These are phyloP conservation scores for Phylloscopus trochiloides DNA, from an alignment of 2,113 vertebrate genomes.

Conservation along the genomic window DNA sequence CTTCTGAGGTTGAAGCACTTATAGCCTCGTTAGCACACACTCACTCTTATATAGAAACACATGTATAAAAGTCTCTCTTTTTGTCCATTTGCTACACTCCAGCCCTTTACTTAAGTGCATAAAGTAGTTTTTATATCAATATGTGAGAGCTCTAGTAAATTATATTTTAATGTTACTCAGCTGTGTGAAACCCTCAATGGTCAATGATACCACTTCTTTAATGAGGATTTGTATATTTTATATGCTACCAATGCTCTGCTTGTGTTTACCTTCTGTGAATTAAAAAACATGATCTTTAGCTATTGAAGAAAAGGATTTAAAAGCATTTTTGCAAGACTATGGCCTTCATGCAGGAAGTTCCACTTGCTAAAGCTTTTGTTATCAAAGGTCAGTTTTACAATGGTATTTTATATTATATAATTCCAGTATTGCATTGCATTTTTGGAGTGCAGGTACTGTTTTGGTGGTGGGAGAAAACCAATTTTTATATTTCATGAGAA, in stretches of 20 bases:
- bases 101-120: constrained; percentile 54
- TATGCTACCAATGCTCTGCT: constrained; percentile 69
- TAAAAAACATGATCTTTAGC: constrained; percentile 52
- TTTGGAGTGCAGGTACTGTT: constrained; percentile 77
- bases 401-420: constrained; percentile 76
- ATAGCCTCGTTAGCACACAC: constrained; percentile 89
- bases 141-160: constrained; percentile 66
- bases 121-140: constrained; percentile 73
- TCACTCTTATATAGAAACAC: constrained; percentile 97
- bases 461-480: constrained; percentile 66
- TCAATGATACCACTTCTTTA: constrained; percentile 64
- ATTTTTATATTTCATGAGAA: constrained; percentile 79
- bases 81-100: constrained; percentile 32
- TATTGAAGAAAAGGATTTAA: constrained; percentile 66
- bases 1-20: constrained; percentile 81
- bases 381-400: constrained; percentile 67
- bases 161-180: constrained; percentile 77
- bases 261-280: constrained; percentile 75
- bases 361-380: constrained; percentile 66
- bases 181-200: constrained; percentile 65
- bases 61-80: constrained; percentile 81
- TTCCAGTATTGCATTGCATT: constrained; percentile 72
- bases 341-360: constrained; percentile 60
- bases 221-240: constrained; percentile 79
- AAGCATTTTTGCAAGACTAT: constrained; percentile 65